These are phyloP conservation scores for Andrena hattorfiana DNA, from an alignment of 2,888 invertebrate species.

Conservation along the genomic window DNA sequence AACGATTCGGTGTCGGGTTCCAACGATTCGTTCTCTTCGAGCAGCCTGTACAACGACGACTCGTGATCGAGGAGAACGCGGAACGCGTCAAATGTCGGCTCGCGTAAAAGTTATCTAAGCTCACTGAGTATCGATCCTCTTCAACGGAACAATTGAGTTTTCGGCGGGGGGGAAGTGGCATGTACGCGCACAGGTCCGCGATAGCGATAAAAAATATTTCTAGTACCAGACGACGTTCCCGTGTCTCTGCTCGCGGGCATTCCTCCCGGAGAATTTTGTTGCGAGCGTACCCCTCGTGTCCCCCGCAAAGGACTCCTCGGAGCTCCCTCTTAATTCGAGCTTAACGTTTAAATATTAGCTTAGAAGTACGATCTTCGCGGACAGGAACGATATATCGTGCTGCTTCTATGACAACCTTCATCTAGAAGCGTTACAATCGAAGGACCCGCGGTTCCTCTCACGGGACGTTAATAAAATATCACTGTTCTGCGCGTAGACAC, in stretches of 20 bases:
- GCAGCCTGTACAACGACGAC: slow-evolving; percentile 29
- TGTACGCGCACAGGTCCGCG: slow-evolving; percentile 17
- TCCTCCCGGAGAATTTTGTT: not conserved
- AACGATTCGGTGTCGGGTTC: slow-evolving; percentile 33
- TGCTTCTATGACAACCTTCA: slow-evolving; percentile 33
- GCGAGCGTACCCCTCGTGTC: not conserved
- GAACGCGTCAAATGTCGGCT: not conserved
- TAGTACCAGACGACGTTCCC: not conserved
- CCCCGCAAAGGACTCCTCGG: not conserved
- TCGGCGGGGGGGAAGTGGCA: not conserved
- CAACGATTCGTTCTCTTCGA: slow-evolving; percentile 23
- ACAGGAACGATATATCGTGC: slow-evolving; percentile 28
- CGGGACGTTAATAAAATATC: slow-evolving; percentile 79
- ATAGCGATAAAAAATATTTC: slow-evolving; percentile 43
- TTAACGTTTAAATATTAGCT: slow-evolving; percentile 39
- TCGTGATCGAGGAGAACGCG: not conserved
- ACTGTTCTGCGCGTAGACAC: slow-evolving; percentile 71
- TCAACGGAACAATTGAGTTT: slow-evolving; percentile 16
- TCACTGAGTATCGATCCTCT: slow-evolving; percentile 20
- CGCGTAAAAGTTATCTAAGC: slow-evolving; percentile 7
- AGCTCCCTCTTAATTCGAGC: slow-evolving; percentile 15
- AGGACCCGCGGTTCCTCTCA: slow-evolving; percentile 62
- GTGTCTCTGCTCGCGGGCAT: slow-evolving; percentile 4
- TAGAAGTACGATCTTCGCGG: slow-evolving; percentile 32
- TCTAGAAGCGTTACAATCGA: slow-evolving; percentile 75